These are phyloP conservation scores for Schizothorax lantsangensis DNA, from an alignment of 2,797 vertebrate species.

Conservation along the genomic window DNA sequence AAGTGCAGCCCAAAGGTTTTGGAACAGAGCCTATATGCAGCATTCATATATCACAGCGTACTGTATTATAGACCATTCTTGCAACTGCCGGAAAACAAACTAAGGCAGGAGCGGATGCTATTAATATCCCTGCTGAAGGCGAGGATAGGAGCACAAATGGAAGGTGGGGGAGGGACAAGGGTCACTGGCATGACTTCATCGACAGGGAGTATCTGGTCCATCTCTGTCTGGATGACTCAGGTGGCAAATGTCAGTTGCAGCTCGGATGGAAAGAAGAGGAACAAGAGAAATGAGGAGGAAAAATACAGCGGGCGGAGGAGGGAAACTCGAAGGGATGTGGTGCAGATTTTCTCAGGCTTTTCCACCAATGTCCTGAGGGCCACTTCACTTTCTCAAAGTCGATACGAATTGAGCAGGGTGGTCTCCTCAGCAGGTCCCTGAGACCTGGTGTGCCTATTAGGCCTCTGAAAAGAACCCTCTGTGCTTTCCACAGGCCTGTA, in stretches of 20 bases:
- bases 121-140: conserved; percentile 32
- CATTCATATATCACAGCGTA: conserved; percentile 17
- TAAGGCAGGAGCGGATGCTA: conserved; percentile 31
- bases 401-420: conserved; percentile 55
- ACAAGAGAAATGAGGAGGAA: conserved; percentile 41
- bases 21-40: conserved; percentile 4
- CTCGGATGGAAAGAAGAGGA: conserved; percentile 42
- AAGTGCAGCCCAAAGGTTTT: not conserved
- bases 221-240: conserved; percentile 58
- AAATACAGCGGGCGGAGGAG: not conserved
- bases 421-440: conserved; percentile 30
- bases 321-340: not conserved
- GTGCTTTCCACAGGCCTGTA: conserved; percentile 46
- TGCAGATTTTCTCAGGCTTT: conserved; percentile 39
- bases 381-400: conserved; percentile 50
- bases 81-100: conserved; percentile 42
- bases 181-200: conserved; percentile 58
- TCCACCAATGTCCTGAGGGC: conserved; percentile 50
- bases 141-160: conserved; percentile 37
- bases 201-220: conserved; percentile 56
- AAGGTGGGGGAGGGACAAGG: conserved; percentile 35
- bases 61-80: conserved; percentile 23
- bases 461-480: conserved; percentile 53
- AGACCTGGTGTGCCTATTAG: conserved; percentile 55
- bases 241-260: conserved; percentile 71